phyloP scores from a whole-genome alignment of 2,113 vertebrate species.

The Camelus bactrianus region DNA sequence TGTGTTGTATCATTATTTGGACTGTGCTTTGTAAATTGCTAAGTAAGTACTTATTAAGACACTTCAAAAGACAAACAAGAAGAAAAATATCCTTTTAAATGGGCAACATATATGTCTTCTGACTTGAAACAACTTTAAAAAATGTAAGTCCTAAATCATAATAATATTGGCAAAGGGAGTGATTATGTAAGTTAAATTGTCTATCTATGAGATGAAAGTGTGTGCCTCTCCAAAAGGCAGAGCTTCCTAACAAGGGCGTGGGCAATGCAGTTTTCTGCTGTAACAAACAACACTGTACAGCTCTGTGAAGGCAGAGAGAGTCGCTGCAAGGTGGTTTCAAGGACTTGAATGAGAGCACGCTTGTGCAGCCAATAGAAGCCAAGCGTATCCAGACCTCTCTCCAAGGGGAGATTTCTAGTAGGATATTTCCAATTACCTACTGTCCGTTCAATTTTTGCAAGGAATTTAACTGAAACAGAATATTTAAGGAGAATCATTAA shows the following conservation, averaged over 20 bases:
- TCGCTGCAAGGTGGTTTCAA: constrained; percentile 78
- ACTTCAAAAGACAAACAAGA: constrained; percentile 5
- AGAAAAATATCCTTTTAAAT: constrained; percentile 22
- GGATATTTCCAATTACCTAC: constrained; percentile 58
- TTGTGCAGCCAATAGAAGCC: constrained; percentile 43
- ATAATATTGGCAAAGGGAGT: background rate
- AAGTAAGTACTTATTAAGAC: constrained; percentile 19
- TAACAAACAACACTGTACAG: constrained; percentile 67
- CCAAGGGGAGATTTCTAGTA: constrained; percentile 56
- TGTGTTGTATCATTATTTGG: background rate
- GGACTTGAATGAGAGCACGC: constrained; percentile 67
- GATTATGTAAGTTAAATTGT: background rate
- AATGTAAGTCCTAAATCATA: background rate
- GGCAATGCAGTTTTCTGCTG: constrained; percentile 35
- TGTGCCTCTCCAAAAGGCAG: background rate
- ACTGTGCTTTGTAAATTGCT: background rate
- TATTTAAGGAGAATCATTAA: constrained; percentile 48
- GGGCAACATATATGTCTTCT: background rate
- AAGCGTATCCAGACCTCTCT: constrained; percentile 62
- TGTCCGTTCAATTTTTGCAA: constrained; percentile 48
- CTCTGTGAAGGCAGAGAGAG: constrained; percentile 50
- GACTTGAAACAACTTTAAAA: background rate
- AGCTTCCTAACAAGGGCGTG: background rate
- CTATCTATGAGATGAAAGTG: background rate
- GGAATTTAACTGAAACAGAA: constrained; percentile 68